phyloP scores from a whole-genome alignment of 2,113 vertebrate genomes.

The Ardeotis arabs region DNA sequence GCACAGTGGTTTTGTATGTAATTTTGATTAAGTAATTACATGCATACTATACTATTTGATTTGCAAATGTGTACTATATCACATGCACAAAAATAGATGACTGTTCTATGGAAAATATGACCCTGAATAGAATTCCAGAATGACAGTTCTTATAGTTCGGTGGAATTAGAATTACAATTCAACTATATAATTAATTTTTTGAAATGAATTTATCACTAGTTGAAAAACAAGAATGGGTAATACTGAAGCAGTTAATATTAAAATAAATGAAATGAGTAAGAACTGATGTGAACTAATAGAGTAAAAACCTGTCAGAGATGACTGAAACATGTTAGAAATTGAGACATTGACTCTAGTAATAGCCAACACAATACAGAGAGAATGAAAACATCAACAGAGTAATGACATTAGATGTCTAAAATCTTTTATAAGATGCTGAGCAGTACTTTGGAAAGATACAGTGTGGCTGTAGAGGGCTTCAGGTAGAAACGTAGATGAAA shows the following conservation, averaged over 20 bases:
- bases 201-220: neutral
- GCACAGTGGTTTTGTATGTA: neutral
- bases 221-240: neutral
- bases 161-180: neutral
- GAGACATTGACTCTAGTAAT: neutral
- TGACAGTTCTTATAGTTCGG: neutral
- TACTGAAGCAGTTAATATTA: neutral
- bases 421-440: neutral
- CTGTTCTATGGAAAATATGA: neutral
- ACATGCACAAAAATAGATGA: neutral
- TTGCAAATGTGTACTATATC: neutral
- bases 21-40: neutral
- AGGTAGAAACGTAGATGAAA: neutral
- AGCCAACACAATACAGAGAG: neutral
- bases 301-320: neutral
- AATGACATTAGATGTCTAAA: neutral
- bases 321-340: neutral
- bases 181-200: neutral
- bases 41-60: neutral
- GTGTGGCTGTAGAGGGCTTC: neutral
- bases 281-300: neutral
- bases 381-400: neutral
- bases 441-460: neutral
- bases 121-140: neutral
- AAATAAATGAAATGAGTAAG: neutral